Conservation (phyloP, 1,140 invertebrate species). For the Hyles vespertilio region DNA sequence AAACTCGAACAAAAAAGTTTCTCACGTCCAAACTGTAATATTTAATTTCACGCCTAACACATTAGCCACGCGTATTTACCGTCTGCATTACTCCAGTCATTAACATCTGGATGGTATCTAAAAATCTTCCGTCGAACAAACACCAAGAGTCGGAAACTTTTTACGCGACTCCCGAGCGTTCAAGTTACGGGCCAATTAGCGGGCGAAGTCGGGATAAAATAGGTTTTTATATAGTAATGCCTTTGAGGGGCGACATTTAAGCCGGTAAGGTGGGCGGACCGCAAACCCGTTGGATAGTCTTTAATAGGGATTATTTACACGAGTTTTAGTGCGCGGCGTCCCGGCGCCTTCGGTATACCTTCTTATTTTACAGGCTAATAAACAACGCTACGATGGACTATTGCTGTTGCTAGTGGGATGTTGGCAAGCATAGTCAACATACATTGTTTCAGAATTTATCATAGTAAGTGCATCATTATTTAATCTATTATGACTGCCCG, state of each 20-base stretch:
- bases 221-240: slow-evolving; percentile 12
- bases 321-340: slow-evolving; percentile 4
- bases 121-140: too few relatives aligned
- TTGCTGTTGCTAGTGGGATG: too few relatives aligned
- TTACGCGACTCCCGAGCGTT: slow-evolving; percentile 2
- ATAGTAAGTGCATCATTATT: too few relatives aligned
- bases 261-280: slow-evolving; percentile 11
- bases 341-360: slow-evolving; percentile 2
- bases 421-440: too few relatives aligned
- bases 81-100: slow-evolving; percentile 1
- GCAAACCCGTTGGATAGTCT: slow-evolving; percentile 3
- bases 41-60: too few relatives aligned
- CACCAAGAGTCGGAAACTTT: neutral
- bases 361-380: too few relatives aligned
- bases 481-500: too few relatives aligned
- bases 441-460: too few relatives aligned
- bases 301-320: slow-evolving; percentile 6
- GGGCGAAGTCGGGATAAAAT: slow-evolving; percentile 21
- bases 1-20: too few relatives aligned
- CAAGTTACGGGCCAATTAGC: slow-evolving; percentile 32
- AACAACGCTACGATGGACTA: too few relatives aligned
- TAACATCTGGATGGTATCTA: slow-evolving; percentile 2
- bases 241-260: slow-evolving; percentile 22
- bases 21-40: too few relatives aligned
- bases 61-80: neutral